A percentile compares a stretch with the other conserved stretches of the same genome.
Conservation (phyloP, 2,888 invertebrate genomes). For the Apodemia mormo region DNA sequence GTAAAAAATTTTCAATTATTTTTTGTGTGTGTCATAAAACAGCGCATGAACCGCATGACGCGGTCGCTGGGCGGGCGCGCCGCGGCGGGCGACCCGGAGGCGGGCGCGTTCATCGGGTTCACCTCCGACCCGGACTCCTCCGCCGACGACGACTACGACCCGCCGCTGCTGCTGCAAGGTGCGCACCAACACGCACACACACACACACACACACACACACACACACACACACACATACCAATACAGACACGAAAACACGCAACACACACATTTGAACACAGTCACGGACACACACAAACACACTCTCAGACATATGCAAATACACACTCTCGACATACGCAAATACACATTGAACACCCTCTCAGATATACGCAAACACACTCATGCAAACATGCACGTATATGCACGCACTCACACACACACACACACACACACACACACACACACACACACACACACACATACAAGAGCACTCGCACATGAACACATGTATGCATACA, state of each 20-base stretch:
- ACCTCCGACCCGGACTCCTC: conserved; percentile 87
- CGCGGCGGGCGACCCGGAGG: conserved; percentile 84
- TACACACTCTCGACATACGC: no score
- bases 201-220: background rate
- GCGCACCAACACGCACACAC: background rate
- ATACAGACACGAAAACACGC: background rate
- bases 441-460: no score
- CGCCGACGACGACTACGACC: conserved; percentile 67
- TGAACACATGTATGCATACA: no score
- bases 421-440: no score
- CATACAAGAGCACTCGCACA: no score
- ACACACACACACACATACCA: no score
- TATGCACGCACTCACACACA: no score
- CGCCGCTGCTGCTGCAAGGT: conserved; percentile 74
- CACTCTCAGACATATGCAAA: background rate
- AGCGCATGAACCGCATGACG: conserved; percentile 88
- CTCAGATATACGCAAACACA: background rate
- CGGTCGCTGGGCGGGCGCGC: conserved; percentile 71
- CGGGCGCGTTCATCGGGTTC: conserved; percentile 93
- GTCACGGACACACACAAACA: no score
- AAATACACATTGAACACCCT: no score
- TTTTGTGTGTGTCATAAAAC: conserved; percentile 25
- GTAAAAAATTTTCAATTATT: background rate
- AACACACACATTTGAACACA: no score
- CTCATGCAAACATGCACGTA: no score